Evolutionary conservation across 2,113 vertebrate genomes (phyloP), one percentile per base, ranked within the genome.

Genomic region (Charina bottae): DNA sequence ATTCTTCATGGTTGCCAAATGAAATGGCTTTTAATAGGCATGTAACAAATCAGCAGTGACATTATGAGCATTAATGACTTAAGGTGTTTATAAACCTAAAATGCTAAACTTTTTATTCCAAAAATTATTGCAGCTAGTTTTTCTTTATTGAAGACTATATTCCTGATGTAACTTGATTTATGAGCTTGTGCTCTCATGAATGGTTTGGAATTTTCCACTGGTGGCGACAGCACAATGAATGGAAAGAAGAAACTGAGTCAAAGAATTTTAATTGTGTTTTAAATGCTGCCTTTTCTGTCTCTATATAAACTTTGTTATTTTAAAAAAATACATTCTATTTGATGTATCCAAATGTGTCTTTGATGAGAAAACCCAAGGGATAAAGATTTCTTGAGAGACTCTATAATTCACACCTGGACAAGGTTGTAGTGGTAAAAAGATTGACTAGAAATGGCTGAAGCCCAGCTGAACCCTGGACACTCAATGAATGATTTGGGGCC

Each of bases 91-190:
- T 85, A 33, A 92, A 90, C 90, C n/a, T 28, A 94, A 88, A 92
- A 88, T 68, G 91, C 13, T 86, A 91, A 94, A 90, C 55, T 26
- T 89, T 93, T 96, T 10, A 96, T 94, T 97, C 84, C 78, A 87
- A 72, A 91, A 95, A 89, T 96, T 96, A 94, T 93, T 96, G 62
- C 93, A 96, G 94, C 91, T 95, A 64, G 60, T 33, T 84, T 86
- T n/a, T 95, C 94, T 95, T 94, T 93, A 87, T 83, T 93, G 87
- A 94, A n/a, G n/a, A 7, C 68, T 91, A 94, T 93, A 0, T 93
- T 97, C 97, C 95, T 94, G 96, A 94, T 93, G 95, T 95, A 72
- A 37, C 89, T 90, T 96, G 96, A 96, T 97, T 97, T 97, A 95
- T 92, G 90, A 83, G 11, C 87, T 83, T 87, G 6, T 13, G 94